Conservation (phyloP, 2,113 vertebrate genomes). For the Lethenteron reissneri region DNA sequence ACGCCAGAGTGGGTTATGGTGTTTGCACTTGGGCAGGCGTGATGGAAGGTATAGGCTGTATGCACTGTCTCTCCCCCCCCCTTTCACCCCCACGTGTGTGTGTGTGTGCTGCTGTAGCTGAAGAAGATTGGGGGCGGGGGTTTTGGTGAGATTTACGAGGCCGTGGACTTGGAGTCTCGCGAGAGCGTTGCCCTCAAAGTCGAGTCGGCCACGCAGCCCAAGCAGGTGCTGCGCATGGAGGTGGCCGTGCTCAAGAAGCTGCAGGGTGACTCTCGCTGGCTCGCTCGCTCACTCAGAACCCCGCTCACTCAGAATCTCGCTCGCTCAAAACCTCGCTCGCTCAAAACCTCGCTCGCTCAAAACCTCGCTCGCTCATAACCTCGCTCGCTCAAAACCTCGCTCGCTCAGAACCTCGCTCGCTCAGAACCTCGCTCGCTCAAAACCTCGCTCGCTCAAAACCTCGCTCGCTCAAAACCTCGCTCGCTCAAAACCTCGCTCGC, state of each 20-base stretch:
- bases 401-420: background rate
- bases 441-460: too few relatives aligned
- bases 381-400: background rate
- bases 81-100: background rate
- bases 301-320: background rate
- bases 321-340: background rate
- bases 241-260: conserved; percentile 94
- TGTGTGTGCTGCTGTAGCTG: conserved; percentile 24
- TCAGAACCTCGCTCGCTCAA: background rate
- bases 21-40: too few relatives aligned
- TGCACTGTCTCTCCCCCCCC: background rate
- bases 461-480: too few relatives aligned
- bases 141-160: conserved; percentile 98
- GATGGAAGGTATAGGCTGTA: background rate
- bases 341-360: background rate
- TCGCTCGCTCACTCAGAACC: background rate
- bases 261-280: conserved; percentile 36
- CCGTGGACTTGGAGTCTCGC: conserved; percentile 63
- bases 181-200: conserved; percentile 84
- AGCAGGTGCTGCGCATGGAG: conserved; percentile 98
- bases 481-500: background rate
- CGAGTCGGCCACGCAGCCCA: conserved; percentile 93
- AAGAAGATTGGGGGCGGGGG: conserved; percentile 95
- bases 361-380: background rate
- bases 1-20: too few relatives aligned